Percentiles rank a stretch among this genome's conserved stretches.
These are phyloP conservation scores for Arion vulgaris DNA, from an alignment of 1,140 invertebrate genomes.

Conservation along the genomic window DNA sequence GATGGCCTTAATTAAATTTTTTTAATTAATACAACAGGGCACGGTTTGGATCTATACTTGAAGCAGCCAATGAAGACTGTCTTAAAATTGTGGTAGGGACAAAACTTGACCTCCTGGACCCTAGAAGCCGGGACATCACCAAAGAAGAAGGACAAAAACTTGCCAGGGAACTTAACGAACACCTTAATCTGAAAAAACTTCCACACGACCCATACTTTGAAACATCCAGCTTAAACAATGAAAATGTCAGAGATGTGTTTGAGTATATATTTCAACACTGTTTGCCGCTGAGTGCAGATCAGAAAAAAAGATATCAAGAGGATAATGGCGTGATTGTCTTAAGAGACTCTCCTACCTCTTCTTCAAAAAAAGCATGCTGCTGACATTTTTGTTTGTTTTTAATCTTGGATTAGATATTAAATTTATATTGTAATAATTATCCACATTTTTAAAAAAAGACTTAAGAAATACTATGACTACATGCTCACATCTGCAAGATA, in stretches of 20 bases:
- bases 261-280: conserved; percentile 70
- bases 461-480: no score
- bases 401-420: no score
- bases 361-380: conserved; percentile 4
- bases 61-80: conserved; percentile 65
- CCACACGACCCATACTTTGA: conserved; percentile 70
- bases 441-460: no score
- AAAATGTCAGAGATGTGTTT: conserved; percentile 70
- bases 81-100: conserved; percentile 71
- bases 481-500: no score
- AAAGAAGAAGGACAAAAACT: conserved; percentile 62
- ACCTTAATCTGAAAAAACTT: conserved; percentile 52
- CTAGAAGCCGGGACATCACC: conserved; percentile 55
- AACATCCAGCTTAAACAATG: conserved; percentile 69
- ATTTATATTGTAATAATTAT: no score
- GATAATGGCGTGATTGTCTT: conserved; percentile 25
- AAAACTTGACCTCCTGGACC: conserved; percentile 66
- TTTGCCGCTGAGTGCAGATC: conserved; percentile 57
- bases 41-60: conserved; percentile 68
- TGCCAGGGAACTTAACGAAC: conserved; percentile 64
- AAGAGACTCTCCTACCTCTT: not conserved
- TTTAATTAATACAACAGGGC: conserved; percentile 49
- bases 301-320: conserved; percentile 24
- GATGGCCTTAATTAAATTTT: no score
- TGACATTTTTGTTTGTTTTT: no score